Percentiles rank a stretch among this genome's conserved stretches.
These are phyloP conservation scores for Cydia strobilella DNA, from an alignment of 1,140 invertebrate species.

Conservation along the genomic window DNA sequence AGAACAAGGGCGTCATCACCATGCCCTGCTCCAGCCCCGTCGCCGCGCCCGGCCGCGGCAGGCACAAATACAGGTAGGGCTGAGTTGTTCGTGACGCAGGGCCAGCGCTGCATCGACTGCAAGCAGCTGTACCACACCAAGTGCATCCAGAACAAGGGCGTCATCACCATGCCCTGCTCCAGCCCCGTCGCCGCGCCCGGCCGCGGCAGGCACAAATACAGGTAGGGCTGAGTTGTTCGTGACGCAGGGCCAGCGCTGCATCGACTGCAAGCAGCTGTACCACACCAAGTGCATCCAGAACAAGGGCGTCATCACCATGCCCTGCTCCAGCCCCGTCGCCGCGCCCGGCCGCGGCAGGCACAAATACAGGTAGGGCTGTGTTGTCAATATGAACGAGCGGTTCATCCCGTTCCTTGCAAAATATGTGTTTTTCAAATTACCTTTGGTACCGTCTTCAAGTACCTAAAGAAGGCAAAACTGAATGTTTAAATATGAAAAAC, in stretches of 20 bases:
- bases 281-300: slow-evolving; percentile 94
- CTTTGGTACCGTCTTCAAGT: too few relatives aligned
- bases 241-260: slow-evolving; percentile 90
- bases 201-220: slow-evolving; percentile 63
- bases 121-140: slow-evolving; percentile 93
- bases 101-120: slow-evolving; percentile 91
- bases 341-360: slow-evolving; percentile 56
- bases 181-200: slow-evolving; percentile 60
- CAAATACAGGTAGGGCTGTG: slow-evolving; percentile 77
- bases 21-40: slow-evolving; percentile 82
- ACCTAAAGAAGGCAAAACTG: too few relatives aligned
- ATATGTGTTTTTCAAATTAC: too few relatives aligned
- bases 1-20: slow-evolving; percentile 87
- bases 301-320: slow-evolving; percentile 86
- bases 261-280: slow-evolving; percentile 90
- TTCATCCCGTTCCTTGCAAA: too few relatives aligned
- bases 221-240: slow-evolving; percentile 87
- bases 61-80: slow-evolving; percentile 75
- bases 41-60: slow-evolving; percentile 51
- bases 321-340: slow-evolving; percentile 79
- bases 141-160: slow-evolving; percentile 91
- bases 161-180: slow-evolving; percentile 85
- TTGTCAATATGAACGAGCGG: too few relatives aligned
- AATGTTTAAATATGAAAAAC: too few relatives aligned
- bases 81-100: slow-evolving; percentile 89